A percentile compares a stretch with the other conserved stretches of the same genome.
Conservation (phyloP, 2,888 invertebrate genomes). For the Brachyopa scutellaris region DNA sequence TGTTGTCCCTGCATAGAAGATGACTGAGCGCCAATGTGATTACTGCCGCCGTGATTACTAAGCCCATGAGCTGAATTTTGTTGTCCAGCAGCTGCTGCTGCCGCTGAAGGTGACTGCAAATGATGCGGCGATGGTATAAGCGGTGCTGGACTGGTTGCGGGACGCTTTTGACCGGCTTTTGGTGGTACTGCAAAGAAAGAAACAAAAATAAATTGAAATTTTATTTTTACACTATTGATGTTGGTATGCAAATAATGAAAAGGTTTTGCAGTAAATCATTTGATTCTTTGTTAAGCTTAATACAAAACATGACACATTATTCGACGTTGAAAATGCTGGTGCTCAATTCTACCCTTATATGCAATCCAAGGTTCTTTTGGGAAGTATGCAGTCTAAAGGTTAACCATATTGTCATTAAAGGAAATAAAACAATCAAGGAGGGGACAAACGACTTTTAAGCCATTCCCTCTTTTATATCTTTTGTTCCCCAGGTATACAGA, state of each 20-base stretch:
- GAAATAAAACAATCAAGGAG: not conserved
- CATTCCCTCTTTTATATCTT: not conserved
- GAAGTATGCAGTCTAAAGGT: no score
- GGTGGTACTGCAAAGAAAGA: constrained; percentile 79
- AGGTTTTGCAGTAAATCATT: no score
- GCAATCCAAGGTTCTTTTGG: no score
- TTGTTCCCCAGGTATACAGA: not conserved
- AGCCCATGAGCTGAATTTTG: constrained; percentile 65
- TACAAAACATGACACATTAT: no score
- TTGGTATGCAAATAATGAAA: not conserved
- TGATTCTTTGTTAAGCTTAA: no score
- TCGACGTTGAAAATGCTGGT: no score
- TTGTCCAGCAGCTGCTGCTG: constrained; percentile 74
- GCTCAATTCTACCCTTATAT: no score
- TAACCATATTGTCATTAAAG: not conserved
- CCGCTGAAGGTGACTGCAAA: constrained; percentile 78
- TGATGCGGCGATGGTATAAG: constrained; percentile 80
- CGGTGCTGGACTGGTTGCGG: constrained; percentile 81
- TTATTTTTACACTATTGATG: not conserved
- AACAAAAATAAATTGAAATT: constrained; percentile 10
- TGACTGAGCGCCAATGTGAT: constrained; percentile 79
- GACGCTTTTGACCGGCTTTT: constrained; percentile 81
- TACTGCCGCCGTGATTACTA: constrained; percentile 77
- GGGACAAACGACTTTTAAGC: not conserved
- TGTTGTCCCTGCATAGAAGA: constrained; percentile 78